Conservation (phyloP, 2,797 vertebrate genomes). For the Choloepus didactylus region DNA sequence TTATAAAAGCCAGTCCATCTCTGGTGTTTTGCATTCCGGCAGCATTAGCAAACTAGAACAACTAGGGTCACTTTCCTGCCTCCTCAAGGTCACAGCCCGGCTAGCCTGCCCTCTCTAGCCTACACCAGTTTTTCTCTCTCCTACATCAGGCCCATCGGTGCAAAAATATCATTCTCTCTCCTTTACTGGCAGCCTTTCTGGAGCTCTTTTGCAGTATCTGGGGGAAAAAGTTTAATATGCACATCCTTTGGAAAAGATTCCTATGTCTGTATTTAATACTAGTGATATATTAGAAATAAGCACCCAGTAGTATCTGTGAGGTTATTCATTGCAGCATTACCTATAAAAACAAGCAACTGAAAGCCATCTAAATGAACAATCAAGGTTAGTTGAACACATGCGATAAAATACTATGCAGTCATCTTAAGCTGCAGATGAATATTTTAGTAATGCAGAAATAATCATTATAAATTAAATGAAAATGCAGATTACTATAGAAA, state of each 20-base stretch:
- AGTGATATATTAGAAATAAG: conserved; percentile 24
- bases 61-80: not conserved
- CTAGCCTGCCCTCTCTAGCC: not conserved
- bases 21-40: too few species aligned
- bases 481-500: not conserved
- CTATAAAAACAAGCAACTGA: not conserved
- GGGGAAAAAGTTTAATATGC: not conserved
- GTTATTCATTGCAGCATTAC: not conserved
- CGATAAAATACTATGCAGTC: not conserved
- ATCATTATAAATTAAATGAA: not conserved
- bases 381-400: too few species aligned
- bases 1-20: too few species aligned
- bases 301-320: not conserved
- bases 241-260: not conserved
- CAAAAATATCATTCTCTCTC: not conserved
- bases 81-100: not conserved
- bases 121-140: not conserved
- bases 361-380: not conserved
- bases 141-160: not conserved
- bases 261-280: not conserved
- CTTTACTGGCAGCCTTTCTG: not conserved
- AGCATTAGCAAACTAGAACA: too few species aligned
- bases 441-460: not conserved
- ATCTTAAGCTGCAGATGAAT: not conserved
- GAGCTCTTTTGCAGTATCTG: not conserved